Percentiles rank a stretch among this genome's conserved stretches.
Evolutionary conservation across 2,113 vertebrate genomes (phyloP).

Genomic region (Ochotona curzoniae): DNA sequence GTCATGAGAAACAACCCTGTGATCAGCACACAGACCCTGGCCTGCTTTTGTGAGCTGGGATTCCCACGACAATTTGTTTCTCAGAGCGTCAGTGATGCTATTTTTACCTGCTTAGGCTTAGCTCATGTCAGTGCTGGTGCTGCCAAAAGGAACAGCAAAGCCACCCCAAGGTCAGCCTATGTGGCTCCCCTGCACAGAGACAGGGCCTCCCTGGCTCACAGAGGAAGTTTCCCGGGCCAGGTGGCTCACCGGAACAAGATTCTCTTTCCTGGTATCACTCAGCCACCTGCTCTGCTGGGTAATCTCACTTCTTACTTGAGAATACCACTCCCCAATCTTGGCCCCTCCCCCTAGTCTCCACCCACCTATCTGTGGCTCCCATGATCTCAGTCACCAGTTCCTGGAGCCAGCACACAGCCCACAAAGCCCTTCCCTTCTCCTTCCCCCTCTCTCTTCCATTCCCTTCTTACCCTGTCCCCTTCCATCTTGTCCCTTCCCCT

Average conservation of each 20-base stretch:
- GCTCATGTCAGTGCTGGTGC: neutral
- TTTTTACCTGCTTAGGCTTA: slow-evolving; percentile 21
- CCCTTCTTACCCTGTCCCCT: too few species aligned
- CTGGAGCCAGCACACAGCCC: too few species aligned
- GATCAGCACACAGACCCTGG: neutral
- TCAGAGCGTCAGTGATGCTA: neutral
- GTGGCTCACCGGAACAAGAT: neutral
- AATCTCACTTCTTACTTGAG: neutral
- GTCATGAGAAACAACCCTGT: neutral
- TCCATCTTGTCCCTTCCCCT: too few species aligned
- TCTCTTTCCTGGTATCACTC: neutral
- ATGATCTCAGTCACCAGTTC: too few species aligned
- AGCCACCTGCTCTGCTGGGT: neutral
- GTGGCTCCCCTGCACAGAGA: neutral
- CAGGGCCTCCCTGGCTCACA: neutral
- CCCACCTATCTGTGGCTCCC: too few species aligned
- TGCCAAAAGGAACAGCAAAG: neutral
- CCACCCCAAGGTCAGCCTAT: neutral
- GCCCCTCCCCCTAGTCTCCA: too few species aligned
- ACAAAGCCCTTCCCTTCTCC: too few species aligned
- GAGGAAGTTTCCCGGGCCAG: neutral
- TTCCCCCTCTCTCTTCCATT: too few species aligned
- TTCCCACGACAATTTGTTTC: neutral
- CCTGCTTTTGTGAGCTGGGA: neutral
- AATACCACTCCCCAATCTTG: too few species aligned